These are phyloP conservation scores for Paraplagusia blochii DNA, from an alignment of 2,113 vertebrate genomes.

Conservation along the genomic window DNA sequence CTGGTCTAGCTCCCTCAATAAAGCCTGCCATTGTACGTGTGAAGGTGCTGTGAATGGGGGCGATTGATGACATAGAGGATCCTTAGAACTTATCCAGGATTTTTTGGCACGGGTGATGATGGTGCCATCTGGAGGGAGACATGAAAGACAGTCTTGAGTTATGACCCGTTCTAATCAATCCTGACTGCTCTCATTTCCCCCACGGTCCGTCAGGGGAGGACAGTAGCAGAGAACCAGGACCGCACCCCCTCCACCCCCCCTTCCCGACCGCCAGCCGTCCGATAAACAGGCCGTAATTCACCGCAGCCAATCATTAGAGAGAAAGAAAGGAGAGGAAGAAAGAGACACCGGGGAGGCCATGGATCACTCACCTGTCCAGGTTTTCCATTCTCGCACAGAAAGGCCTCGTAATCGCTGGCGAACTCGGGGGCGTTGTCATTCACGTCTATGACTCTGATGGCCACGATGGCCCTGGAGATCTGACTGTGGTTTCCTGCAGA, in stretches of 20 bases:
- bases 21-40: slow-evolving; percentile 47
- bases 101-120: slow-evolving; percentile 65
- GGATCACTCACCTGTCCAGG: slow-evolving; percentile 86
- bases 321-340: slow-evolving; percentile 16
- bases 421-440: slow-evolving; percentile 99
- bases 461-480: slow-evolving; percentile 90
- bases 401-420: slow-evolving; percentile 90
- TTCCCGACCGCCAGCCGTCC: slow-evolving; percentile 55
- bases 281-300: slow-evolving; percentile 74
- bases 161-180: slow-evolving; percentile 72
- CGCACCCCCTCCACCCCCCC: slow-evolving; percentile 55
- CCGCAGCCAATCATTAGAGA: slow-evolving; percentile 61
- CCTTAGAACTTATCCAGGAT: slow-evolving; percentile 64
- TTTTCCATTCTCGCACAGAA: slow-evolving; percentile 96
- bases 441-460: slow-evolving; percentile 95
- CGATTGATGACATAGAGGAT: slow-evolving; percentile 70
- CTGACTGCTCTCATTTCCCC: slow-evolving; percentile 64
- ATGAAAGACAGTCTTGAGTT: slow-evolving; percentile 72
- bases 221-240: slow-evolving; percentile 43
- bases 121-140: slow-evolving; percentile 73
- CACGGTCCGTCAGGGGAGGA: slow-evolving; percentile 47
- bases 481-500: slow-evolving; percentile 93
- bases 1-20: slow-evolving; percentile 31
- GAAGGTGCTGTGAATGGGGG: slow-evolving; percentile 57
- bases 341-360: slow-evolving; percentile 29